Conservation (phyloP, 2,113 vertebrate genomes). For the Nestor notabilis region DNA sequence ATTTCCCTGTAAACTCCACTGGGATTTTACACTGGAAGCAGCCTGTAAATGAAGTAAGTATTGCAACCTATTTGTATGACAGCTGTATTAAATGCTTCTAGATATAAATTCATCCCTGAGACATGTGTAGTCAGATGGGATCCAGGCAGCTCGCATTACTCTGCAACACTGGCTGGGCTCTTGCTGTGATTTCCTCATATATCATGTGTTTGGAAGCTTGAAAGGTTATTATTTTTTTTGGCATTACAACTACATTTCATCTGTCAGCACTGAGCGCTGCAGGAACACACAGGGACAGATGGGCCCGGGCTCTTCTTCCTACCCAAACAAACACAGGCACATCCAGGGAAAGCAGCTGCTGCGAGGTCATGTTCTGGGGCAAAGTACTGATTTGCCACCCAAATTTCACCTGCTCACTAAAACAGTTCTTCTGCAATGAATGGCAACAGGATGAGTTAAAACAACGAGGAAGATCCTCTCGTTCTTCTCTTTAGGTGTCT, state of each 20-base stretch:
- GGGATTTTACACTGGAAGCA: neutral
- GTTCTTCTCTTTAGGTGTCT: neutral
- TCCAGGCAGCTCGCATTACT: neutral
- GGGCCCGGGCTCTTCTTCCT: neutral
- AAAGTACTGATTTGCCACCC: neutral
- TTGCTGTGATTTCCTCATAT: neutral
- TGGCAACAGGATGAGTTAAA: neutral
- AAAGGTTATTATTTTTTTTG: neutral
- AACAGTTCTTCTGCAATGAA: neutral
- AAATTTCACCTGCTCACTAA: neutral
- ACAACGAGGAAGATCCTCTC: neutral
- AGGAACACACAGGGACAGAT: conserved; percentile 47
- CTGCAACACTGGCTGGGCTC: neutral
- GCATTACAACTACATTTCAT: neutral
- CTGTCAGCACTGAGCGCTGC: neutral
- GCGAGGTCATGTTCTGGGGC: neutral
- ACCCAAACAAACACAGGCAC: neutral
- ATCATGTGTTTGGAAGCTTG: neutral
- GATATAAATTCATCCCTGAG: neutral
- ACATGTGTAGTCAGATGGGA: neutral
- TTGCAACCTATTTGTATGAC: neutral
- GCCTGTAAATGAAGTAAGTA: neutral
- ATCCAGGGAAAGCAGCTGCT: neutral
- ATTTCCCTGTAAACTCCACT: neutral
- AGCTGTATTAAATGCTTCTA: conserved; percentile 29